phyloP scores from a whole-genome alignment of 2,113 vertebrate genomes.

The Salvator merianae region DNA sequence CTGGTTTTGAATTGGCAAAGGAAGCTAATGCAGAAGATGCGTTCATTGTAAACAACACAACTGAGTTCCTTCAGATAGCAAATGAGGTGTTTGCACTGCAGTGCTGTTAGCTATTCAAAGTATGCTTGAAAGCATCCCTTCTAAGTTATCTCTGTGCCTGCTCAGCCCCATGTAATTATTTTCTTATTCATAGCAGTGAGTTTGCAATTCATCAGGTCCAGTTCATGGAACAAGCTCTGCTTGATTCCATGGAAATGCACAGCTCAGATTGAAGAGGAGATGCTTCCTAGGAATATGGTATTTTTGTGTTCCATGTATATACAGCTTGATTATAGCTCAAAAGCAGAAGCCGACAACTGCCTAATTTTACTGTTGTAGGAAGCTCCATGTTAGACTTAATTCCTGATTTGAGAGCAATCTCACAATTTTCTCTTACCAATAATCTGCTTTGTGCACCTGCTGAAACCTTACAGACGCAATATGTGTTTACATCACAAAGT shows the following conservation, averaged over 20 bases:
- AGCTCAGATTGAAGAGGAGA: neutral
- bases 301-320: neutral
- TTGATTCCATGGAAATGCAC: neutral
- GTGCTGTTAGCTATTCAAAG: rapidly evolving
- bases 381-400: neutral
- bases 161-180: neutral
- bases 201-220: neutral
- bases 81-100: neutral
- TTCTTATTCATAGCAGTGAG: rapidly evolving
- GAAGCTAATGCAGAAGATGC: neutral
- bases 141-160: neutral
- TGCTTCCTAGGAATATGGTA: neutral
- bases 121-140: neutral
- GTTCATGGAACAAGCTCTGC: neutral
- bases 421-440: neutral
- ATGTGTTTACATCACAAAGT: constrained; percentile 66
- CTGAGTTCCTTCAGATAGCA: neutral
- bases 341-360: neutral
- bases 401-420: neutral
- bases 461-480: constrained; percentile 33
- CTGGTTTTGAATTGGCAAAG: neutral
- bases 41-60: neutral
- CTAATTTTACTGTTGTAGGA: neutral
- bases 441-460: neutral
- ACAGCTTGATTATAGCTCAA: neutral